Evolutionary conservation across 2,113 vertebrate genomes (phyloP).

Genomic region (Petaurus breviceps): DNA sequence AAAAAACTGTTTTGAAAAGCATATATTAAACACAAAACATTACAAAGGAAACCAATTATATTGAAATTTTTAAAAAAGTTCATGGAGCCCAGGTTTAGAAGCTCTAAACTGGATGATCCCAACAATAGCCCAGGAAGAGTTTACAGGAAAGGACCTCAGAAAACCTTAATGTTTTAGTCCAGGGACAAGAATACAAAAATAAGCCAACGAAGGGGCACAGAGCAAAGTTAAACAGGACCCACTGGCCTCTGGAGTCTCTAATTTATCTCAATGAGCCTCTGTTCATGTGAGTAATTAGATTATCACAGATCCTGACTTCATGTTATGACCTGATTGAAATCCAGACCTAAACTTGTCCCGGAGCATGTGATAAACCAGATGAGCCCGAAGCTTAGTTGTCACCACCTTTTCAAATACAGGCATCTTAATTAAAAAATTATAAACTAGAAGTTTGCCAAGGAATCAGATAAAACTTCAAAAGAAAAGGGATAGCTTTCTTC

Average conservation of each 20-base stretch:
- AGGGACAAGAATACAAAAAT: conserved; percentile 19
- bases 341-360: conserved; percentile 77
- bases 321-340: conserved; percentile 76
- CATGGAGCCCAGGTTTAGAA: neutral
- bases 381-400: conserved; percentile 74
- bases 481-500: neutral
- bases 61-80: neutral
- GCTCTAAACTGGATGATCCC: neutral
- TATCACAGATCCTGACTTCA: conserved; percentile 70
- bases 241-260: neutral
- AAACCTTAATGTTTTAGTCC: neutral
- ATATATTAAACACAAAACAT: neutral
- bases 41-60: neutral
- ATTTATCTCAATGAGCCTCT: conserved; percentile 31
- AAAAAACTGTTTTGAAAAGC: neutral
- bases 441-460: conserved; percentile 56
- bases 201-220: neutral
- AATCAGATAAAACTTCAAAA: conserved; percentile 57
- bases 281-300: conserved; percentile 67
- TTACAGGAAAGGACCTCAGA: neutral
- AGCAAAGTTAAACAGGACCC: neutral
- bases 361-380: conserved; percentile 65
- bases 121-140: neutral
- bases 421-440: conserved; percentile 78
- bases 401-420: conserved; percentile 80